These are phyloP conservation scores for Mustela lutreola DNA, from an alignment of 2,113 vertebrate species.

Conservation along the genomic window DNA sequence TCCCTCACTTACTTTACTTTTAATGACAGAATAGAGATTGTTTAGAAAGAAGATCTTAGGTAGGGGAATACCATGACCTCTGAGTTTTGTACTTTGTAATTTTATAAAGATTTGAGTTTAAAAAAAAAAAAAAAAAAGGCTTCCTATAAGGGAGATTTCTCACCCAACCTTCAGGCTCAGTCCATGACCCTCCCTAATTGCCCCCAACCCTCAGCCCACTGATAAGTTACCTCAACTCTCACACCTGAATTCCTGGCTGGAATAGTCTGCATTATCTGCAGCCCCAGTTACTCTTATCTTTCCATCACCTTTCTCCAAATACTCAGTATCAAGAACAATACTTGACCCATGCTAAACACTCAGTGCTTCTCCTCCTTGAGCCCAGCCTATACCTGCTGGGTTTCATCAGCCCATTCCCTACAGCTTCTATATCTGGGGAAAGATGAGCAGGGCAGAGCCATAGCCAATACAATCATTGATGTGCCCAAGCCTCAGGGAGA, in stretches of 20 bases:
- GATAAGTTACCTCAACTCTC: not conserved
- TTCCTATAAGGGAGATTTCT: not conserved
- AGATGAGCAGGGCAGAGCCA: not conserved
- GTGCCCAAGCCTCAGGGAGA: not conserved
- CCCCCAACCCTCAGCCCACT: not conserved
- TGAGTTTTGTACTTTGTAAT: not conserved
- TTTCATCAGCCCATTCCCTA: not conserved
- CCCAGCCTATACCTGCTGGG: not conserved
- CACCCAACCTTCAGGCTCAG: not conserved
- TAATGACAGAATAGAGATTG: not conserved
- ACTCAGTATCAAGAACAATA: not conserved
- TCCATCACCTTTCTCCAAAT: not conserved
- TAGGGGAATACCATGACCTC: not conserved
- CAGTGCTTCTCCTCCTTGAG: not conserved
- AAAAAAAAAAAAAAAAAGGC: slow-evolving; percentile 13
- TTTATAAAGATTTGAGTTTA: slow-evolving; percentile 15
- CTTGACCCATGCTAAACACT: not conserved
- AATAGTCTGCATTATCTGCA: not conserved
- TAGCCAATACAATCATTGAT: not conserved
- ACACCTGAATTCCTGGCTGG: not conserved
- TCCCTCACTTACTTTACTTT: not conserved
- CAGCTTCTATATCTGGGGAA: not conserved
- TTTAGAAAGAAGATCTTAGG: slow-evolving; percentile 8
- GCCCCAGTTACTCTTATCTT: not conserved
- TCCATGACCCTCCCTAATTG: not conserved